Evolutionary conservation across 2,113 vertebrate genomes (phyloP).

Genomic region (Pantherophis guttatus): DNA sequence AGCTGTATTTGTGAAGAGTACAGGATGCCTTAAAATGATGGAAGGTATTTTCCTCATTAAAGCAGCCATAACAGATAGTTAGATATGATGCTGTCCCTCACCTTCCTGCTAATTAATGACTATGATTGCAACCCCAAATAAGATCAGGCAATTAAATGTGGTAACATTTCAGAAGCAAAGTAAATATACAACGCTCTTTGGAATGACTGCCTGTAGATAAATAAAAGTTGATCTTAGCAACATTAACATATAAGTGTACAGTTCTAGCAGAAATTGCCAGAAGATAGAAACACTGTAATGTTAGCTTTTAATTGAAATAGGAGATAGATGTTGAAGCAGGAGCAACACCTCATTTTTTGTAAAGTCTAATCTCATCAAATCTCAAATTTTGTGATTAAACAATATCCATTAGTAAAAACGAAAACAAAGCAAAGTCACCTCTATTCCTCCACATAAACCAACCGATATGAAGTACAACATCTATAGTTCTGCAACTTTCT

Average conservation of each 20-base stretch:
- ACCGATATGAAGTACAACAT: rapidly evolving
- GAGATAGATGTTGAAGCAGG: slow-evolving; percentile 40
- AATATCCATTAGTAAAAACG: slow-evolving; percentile 8
- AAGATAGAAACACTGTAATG: slow-evolving; percentile 65
- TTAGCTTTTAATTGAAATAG: slow-evolving; percentile 76
- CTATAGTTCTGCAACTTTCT: rapidly evolving
- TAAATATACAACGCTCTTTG: slow-evolving; percentile 75
- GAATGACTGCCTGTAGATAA: slow-evolving; percentile 75
- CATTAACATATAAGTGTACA: slow-evolving; percentile 81
- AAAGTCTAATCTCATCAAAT: slow-evolving; percentile 38
- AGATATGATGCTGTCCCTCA: slow-evolving; percentile 89
- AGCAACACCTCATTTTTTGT: slow-evolving; percentile 35
- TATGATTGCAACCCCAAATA: slow-evolving; percentile 86
- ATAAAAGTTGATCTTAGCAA: slow-evolving; percentile 77
- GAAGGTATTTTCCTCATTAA: slow-evolving; percentile 87
- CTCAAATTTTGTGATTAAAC: background rate
- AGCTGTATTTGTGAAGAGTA: slow-evolving; percentile 83
- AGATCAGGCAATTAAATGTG: slow-evolving; percentile 91
- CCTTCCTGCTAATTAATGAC: slow-evolving; percentile 89
- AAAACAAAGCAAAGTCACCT: background rate
- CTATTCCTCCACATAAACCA: background rate
- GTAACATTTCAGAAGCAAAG: slow-evolving; percentile 84
- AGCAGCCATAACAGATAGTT: slow-evolving; percentile 83
- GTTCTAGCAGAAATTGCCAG: slow-evolving; percentile 69
- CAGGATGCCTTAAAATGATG: slow-evolving; percentile 78